phyloP scores from a whole-genome alignment of 1,140 invertebrate genomes.

The Panonychus citri region DNA sequence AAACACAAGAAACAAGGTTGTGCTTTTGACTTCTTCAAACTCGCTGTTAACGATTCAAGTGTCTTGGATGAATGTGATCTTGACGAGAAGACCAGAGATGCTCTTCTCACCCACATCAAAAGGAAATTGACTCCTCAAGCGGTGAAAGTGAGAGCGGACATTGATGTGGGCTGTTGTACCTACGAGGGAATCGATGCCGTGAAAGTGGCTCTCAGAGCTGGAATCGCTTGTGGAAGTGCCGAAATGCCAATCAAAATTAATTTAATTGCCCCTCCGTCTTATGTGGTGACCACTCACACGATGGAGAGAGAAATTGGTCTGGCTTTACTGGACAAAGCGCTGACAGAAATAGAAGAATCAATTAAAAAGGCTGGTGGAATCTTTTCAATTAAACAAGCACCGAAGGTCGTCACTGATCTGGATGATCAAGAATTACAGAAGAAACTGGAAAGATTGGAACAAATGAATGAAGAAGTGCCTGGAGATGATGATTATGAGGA shows the following conservation, averaged over 20 bases:
- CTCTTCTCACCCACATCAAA: conserved; percentile 80
- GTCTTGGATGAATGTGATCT: conserved; percentile 89
- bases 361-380: conserved; percentile 66
- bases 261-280: conserved; percentile 89
- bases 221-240: conserved; percentile 70
- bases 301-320: conserved; percentile 84
- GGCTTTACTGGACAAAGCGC: conserved; percentile 60
- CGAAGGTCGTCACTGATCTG: conserved; percentile 89
- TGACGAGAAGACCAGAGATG: conserved; percentile 72
- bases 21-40: conserved; percentile 95
- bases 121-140: conserved; percentile 90
- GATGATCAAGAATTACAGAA: conserved; percentile 84
- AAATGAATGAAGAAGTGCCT: conserved; percentile 77
- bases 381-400: conserved; percentile 86
- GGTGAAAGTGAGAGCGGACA: conserved; percentile 85
- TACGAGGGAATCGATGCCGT: conserved; percentile 95
- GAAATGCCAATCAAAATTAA: conserved; percentile 96
- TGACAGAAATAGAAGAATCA: conserved; percentile 58
- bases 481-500: conserved; percentile 39
- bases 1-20: conserved; percentile 88
- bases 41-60: conserved; percentile 80
- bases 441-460: conserved; percentile 76
- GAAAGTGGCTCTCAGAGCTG: conserved; percentile 70
- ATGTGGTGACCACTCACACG: conserved; percentile 94
- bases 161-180: conserved; percentile 93